Base-by-base conservation (phyloP, 1,140 invertebrate species). In the Parapsyche elsis region DNA sequence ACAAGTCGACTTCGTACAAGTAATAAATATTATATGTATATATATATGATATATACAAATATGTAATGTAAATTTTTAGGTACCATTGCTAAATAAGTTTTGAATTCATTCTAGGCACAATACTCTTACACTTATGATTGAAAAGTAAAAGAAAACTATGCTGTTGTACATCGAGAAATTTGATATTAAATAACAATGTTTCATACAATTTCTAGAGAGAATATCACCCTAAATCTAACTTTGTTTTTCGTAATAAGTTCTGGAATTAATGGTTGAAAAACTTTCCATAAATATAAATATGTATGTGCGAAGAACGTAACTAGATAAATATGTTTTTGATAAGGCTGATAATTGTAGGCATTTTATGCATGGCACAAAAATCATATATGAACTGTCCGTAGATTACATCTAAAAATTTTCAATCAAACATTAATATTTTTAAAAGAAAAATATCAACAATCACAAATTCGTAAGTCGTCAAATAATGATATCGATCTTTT, bases 51-150 rank as follows among this genome's bases (percentile, higher is more conserved):
- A 67, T 67, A 26, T 67, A 67, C 64, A 67, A 26, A 19, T 38
- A 38, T 61, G n/a, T 61, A 19, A 61, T 61, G 14, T 19, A 61
- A 21, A 61, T 61, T 61, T 67, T 67, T 26, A 67, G 64, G 64
- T 67, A 67, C 64, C 57, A 21, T 67, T 53, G 2, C 1, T 10
- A 5, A 53, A 53, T 53, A 53, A 53, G 49, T 53, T 53, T 46
- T 53, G 10, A 67, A 67, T 67, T 67, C 64, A 26, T 26, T 67
- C 64, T 67, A 67, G 64, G 64, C 64, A 67, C 64, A 67, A 67
- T 26, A 26, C 12, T 26, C 64, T 67, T 67, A 67, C 23, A 67
- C 12, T 67, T 67, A 67, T 53, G 49, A 53, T 14, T 16, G 49
- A 53, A 53, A 53, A 53, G 12, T 16, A 30, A 24, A 21, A 26